Evolutionary conservation across 2,113 vertebrate genomes (phyloP), one percentile per base, ranked within the genome.

Genomic region (Ceyx melanurus): DNA sequence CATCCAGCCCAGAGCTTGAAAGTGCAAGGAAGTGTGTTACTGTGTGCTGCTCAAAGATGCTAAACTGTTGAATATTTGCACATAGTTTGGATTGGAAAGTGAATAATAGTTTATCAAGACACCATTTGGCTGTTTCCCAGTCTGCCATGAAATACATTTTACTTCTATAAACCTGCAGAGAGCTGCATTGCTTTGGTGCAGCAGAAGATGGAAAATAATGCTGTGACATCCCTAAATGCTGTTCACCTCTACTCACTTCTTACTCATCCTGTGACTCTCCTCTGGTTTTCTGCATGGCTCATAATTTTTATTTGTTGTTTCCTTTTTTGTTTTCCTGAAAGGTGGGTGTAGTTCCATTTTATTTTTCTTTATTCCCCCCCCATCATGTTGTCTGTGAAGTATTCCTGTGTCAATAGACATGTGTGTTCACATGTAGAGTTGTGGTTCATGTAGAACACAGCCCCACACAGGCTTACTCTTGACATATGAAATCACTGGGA

Each of bases 201-300:
- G 96, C 70, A 76, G 92, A 91, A 90, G 58, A 58, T 85, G 97
- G 97, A 97, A 97, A 97, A 98, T 98, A 98, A 98, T 98, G 97
- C 97, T 98, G 98, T 98, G 98, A 98, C 98, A 98, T 97, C 96
- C 96, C 66, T 94, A 87, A 97, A 95, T 73, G 18, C 82, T 83
- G 75, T 94, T 89, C 91, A 80, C 97, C 82, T 94, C 77, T 90
- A 90, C 85, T 95, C 95, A 96, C 92, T 94, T 97, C 91, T 91
- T 82, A 80, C 46, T 93, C 96, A 95, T 97, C 88, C 93, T 83
- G 82, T 97, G 93, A 91, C 95, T 96, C 94, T 95, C 94, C 89
- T 93, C 61, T 66, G 56, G 70, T 95, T 96, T 96, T 96, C 94
- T 97, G 96, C 97, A 97, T 98, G 97, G 78, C 56, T 95, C 89